A percentile compares a stretch with the other conserved stretches of the same genome.
Conservation (phyloP, 2,888 invertebrate genomes). For the Drosophila neonasuta region DNA sequence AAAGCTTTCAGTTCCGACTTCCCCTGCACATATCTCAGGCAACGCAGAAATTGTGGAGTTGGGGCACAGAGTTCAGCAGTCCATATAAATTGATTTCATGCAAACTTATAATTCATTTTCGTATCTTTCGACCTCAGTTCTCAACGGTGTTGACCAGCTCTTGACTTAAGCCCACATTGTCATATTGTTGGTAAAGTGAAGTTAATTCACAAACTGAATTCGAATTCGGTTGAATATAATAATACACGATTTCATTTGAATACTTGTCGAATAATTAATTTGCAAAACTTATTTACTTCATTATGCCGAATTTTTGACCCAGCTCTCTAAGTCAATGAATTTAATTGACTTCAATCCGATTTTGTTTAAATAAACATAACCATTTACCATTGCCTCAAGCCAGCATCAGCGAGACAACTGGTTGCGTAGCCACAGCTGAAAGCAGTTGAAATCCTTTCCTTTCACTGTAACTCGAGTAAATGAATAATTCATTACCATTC, state of each 20-base stretch:
- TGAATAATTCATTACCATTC: slow-evolving; percentile 65
- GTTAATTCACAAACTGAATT: neutral
- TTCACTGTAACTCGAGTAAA: slow-evolving; percentile 25
- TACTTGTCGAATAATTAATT: neutral
- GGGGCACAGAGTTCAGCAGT: slow-evolving; percentile 9
- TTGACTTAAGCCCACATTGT: slow-evolving; percentile 1
- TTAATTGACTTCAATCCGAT: slow-evolving; percentile 46
- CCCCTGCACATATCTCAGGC: slow-evolving; percentile 49
- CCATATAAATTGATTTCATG: slow-evolving; percentile 66
- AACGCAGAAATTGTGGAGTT: neutral
- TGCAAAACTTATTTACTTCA: neutral
- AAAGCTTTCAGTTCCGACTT: slow-evolving; percentile 1
- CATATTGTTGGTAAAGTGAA: neutral
- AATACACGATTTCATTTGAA: slow-evolving; percentile 12
- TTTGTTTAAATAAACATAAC: slow-evolving; percentile 28
- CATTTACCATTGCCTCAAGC: neutral
- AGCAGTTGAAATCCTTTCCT: slow-evolving; percentile 41
- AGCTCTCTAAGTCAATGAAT: slow-evolving; percentile 18
- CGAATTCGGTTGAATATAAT: neutral
- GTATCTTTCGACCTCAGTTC: slow-evolving; percentile 39
- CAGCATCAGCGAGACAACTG: neutral
- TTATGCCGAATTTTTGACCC: slow-evolving; percentile 27
- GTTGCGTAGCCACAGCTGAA: neutral
- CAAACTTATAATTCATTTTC: slow-evolving; percentile 54
- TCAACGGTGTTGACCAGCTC: slow-evolving; percentile 1